Evolutionary conservation across 2,888 invertebrate genomes (phyloP), one percentile per base, ranked within the genome.

Genomic region (Amphipoea lucens): DNA sequence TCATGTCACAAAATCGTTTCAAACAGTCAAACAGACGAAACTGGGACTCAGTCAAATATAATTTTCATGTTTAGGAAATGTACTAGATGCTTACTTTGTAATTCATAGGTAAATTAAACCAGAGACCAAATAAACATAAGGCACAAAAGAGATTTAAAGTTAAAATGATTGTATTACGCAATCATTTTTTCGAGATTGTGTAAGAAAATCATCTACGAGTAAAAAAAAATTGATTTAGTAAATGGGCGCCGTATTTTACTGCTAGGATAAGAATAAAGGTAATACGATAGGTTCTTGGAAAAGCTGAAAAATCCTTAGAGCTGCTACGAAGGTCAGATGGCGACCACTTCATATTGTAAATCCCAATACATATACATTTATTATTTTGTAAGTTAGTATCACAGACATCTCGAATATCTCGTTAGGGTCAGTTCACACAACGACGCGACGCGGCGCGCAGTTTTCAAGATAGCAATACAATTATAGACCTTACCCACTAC

Each of bases 311-410:
- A 20, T 54, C 17, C n/a, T 48, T 67, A 6, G 17, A 79, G 36
- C 7, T 36, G 60, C 6, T 79, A 45, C 9, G 3, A 68, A 82
- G 54, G 62, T 74, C 75, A 45, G 45, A n/a, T 48, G 4, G 42
- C 5, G n/a, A 45, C 9, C 11, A 12, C 4, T 36, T 9, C 40
- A 51, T 14, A 63, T 36, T 70, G 14, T n/a, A 70, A 69, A 36
- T 70, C 0, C 4, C 63, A 57, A 11, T 20, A 6, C 40, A 4
- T 36, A 36, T 14, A 48, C 54, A 23, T 54, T 6, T 57, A 11
- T 9, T 29, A 20, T n/a, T 73, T 12, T 72, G 12, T n/a, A 51
- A 51, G 7, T 40, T 40, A 48, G 7, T n/a, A 29, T n/a, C 20
- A 20, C n/a, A n/a, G 5, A 17, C 17, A 36, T 36, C 23, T 51